Evolutionary conservation across 2,797 vertebrate genomes (phyloP).

Genomic region (Geotrypetes seraphini): DNA sequence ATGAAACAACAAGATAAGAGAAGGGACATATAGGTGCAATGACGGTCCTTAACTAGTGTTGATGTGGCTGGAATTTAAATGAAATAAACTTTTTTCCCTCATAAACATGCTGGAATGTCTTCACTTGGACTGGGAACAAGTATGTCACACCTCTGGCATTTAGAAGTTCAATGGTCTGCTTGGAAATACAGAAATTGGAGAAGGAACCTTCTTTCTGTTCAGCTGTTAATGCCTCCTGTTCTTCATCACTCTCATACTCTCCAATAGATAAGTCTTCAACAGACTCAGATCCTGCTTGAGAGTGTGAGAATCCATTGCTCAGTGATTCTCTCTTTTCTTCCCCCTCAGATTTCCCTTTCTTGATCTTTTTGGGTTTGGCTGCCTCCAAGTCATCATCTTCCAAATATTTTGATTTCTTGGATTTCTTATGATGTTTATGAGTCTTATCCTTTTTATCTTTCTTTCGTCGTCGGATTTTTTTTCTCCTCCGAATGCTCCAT

Average conservation of each 20-base stretch:
- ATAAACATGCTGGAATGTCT: constrained; percentile 79
- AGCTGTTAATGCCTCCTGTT: constrained; percentile 59
- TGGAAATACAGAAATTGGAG: constrained; percentile 82
- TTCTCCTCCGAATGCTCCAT: too few species aligned
- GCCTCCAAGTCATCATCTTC: constrained; percentile 10
- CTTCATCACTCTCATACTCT: constrained; percentile 29
- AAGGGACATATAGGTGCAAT: too few species aligned
- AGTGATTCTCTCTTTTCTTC: too few species aligned
- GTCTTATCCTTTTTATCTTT: constrained; percentile 27
- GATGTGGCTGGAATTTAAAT: too few species aligned
- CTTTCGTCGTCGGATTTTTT: too few species aligned
- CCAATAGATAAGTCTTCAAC: neutral
- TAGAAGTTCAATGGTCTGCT: constrained; percentile 71
- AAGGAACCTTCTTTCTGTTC: constrained; percentile 84
- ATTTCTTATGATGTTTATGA: constrained; percentile 17
- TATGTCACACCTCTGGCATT: constrained; percentile 81
- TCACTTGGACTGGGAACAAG: constrained; percentile 89
- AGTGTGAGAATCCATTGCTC: constrained; percentile 15
- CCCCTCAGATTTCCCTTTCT: too few species aligned
- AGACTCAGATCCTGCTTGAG: constrained; percentile 9
- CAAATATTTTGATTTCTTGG: constrained; percentile 7
- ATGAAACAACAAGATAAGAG: too few species aligned
- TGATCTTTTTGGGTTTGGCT: neutral
- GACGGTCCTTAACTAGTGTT: too few species aligned
- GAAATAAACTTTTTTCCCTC: constrained; percentile 89